Percentiles rank a stretch among this genome's conserved stretches.
phyloP scores from a whole-genome alignment of 2,113 vertebrate genomes.

The Tragelaphus imberbis region DNA sequence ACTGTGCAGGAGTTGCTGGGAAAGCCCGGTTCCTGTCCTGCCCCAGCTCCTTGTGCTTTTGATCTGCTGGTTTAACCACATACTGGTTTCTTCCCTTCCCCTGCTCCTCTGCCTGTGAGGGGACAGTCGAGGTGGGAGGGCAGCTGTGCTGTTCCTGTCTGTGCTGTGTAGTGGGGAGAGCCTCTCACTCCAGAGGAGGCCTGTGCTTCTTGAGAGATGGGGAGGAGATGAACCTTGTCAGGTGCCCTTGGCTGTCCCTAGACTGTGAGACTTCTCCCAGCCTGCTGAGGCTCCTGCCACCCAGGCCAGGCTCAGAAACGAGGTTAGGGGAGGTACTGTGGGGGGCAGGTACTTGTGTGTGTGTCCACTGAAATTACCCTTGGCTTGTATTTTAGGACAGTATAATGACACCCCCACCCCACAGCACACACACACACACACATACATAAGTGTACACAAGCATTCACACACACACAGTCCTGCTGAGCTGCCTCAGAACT shows the following conservation, averaged over 20 bases:
- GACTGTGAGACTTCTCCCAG: not conserved
- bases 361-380: constrained; percentile 35
- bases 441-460: not conserved
- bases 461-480: constrained; percentile 40
- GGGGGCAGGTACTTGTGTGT: constrained; percentile 37
- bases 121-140: not conserved
- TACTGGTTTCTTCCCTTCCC: constrained; percentile 17
- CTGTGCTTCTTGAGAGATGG: constrained; percentile 6
- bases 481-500: constrained; percentile 66
- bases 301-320: not conserved
- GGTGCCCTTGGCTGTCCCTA: not conserved
- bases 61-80: constrained; percentile 58
- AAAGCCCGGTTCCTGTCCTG: constrained; percentile 22
- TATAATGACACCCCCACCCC: constrained; percentile 17
- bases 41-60: constrained; percentile 67
- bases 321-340: not conserved
- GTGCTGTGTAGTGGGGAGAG: not conserved
- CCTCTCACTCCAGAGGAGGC: not conserved
- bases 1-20: not conserved
- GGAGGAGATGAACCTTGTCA: not conserved
- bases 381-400: constrained; percentile 51
- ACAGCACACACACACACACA: not conserved
- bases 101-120: not conserved
- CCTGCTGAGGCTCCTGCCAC: not conserved
- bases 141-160: not conserved